Base-by-base conservation (phyloP, 2,888 invertebrate species). In the Catocala fraxini region DNA sequence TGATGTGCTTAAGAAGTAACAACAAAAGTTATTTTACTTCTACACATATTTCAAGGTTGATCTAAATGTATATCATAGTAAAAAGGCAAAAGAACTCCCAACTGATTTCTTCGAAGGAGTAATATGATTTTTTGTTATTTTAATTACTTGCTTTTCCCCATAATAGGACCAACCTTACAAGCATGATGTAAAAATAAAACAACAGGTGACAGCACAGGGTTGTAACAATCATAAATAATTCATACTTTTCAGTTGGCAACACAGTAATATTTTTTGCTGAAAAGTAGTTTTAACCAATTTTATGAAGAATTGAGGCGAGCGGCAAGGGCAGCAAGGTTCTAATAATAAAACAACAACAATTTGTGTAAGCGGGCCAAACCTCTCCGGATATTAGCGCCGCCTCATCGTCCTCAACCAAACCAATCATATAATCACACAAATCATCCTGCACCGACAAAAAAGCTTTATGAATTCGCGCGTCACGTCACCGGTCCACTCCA, bases 371-470 rank as follows among this genome's bases (percentile, higher is more conserved):
- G 75, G 81, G 72, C 73, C 94, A 91, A 93, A 94, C 94, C 94
- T 94, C 93, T 88, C 84, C 89, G 80, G 87, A 83, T 79, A 94
- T 93, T 67, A 94, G 93, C 86, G 94, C 94, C 80, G 90, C 90
- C 76, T 94, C 94, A 93, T 94, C 94, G 90, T 93, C 94, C 90
- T 93, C 94, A 91, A 90, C 90, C 93, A 94, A 93, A 91, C 93
- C 94, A 93, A 93, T 92, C 90, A 94, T 92, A 94, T 93, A 94
- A 91, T 94, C 94, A 94, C 93, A 94, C 89, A 94, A 91, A 89
- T 93, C 93, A 91, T 93, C 94, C 94, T 94, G 94, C 83, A 85
- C 74, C 89, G 89, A 92, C 87, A 93, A 92, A 92, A 89, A 90
- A 87, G 71, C 75, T 77, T 53, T 70, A 79, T 89, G 70, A 87